Conservation (phyloP, 2,888 invertebrate species). For the Laspeyria flexula region DNA sequence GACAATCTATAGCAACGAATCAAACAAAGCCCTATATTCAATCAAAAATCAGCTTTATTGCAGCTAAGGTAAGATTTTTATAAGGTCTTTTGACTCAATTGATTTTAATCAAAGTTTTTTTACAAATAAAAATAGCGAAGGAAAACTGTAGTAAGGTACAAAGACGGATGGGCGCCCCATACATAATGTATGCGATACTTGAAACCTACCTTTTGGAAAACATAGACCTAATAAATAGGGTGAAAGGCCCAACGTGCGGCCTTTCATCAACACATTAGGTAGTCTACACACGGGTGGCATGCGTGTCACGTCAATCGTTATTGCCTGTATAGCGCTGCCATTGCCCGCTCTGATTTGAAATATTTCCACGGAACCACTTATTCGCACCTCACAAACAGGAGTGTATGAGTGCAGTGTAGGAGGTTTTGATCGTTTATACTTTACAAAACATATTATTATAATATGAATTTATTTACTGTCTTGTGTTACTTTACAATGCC, state of each 20-base stretch:
- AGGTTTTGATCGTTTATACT: conserved; percentile 60
- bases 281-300: conserved; percentile 73
- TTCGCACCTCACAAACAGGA: conserved; percentile 74
- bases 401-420: conserved; percentile 43
- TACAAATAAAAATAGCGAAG: conserved; percentile 10
- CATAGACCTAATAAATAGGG: conserved; percentile 72
- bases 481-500: too few species aligned
- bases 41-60: not conserved
- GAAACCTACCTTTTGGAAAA: conserved; percentile 57
- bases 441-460: too few species aligned
- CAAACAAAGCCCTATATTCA: too few species aligned
- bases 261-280: conserved; percentile 76
- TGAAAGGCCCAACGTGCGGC: conserved; percentile 62
- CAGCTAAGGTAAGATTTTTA: not conserved
- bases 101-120: conserved; percentile 3
- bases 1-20: too few species aligned
- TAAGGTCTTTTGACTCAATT: not conserved
- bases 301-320: conserved; percentile 82
- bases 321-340: conserved; percentile 73
- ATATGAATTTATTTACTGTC: too few species aligned
- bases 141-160: conserved; percentile 16
- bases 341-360: conserved; percentile 82
- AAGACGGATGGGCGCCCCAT: conserved; percentile 28
- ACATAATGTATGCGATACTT: conserved; percentile 47
- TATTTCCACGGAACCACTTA: conserved; percentile 86